Evolutionary conservation across 2,888 invertebrate species (phyloP).

Genomic region (Parelbella ahira): DNA sequence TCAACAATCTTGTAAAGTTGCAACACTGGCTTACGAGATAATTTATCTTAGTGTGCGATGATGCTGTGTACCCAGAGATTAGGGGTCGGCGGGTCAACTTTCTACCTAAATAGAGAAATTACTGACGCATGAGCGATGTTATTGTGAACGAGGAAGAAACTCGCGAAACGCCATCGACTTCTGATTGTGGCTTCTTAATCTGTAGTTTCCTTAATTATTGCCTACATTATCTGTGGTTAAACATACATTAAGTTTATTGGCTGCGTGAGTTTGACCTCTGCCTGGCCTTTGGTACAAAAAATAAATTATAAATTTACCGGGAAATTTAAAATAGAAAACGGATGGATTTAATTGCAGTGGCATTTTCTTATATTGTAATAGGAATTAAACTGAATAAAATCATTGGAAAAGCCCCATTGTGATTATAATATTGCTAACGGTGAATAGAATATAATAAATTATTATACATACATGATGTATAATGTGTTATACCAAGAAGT

Average conservation of each 20-base stretch:
- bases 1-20: conserved; percentile 21
- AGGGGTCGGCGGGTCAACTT: conserved; percentile 45
- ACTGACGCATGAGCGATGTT: conserved; percentile 27
- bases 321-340: conserved; percentile 23
- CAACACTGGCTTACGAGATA: conserved; percentile 23
- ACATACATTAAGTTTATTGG: conserved; percentile 24
- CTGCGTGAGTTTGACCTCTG: conserved; percentile 19
- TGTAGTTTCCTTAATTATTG: conserved; percentile 21
- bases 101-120: conserved; percentile 49
- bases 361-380: too few relatives aligned
- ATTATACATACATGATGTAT: too few relatives aligned
- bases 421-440: too few relatives aligned
- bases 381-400: too few relatives aligned
- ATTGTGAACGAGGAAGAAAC: conserved; percentile 24
- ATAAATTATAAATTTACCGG: conserved; percentile 12
- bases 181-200: conserved; percentile 25
- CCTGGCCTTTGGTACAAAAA: conserved; percentile 22
- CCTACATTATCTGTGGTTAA: conserved; percentile 24
- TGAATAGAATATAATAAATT: too few relatives aligned
- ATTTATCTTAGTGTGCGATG: conserved; percentile 25
- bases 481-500: too few relatives aligned
- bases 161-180: conserved; percentile 21
- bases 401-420: too few relatives aligned
- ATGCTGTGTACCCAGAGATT: conserved; percentile 27
- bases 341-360: conserved; percentile 9